These are phyloP conservation scores for Umimayanthus kanabou DNA, from an alignment of 92 coral and sea anemone genomes.

Conservation along the genomic window DNA sequence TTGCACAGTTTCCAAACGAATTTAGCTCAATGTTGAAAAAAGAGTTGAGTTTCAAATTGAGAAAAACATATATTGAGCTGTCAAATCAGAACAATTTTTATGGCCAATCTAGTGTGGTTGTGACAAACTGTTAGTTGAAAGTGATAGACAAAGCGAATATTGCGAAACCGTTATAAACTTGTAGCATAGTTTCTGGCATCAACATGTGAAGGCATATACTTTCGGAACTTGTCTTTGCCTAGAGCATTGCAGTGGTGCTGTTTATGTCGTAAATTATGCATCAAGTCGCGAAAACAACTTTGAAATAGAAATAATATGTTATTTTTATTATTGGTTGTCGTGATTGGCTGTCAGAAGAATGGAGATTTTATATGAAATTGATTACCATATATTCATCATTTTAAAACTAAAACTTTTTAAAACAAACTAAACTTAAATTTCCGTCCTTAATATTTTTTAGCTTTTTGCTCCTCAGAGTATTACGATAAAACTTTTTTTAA, in stretches of 20 bases:
- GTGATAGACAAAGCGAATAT: background rate
- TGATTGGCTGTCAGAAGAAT: slow-evolving; percentile 5
- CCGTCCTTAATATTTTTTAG: no score
- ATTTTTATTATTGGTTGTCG: background rate
- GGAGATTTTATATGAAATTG: background rate
- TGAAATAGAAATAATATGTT: background rate
- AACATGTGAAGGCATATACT: background rate
- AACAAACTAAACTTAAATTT: no score
- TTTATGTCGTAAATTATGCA: background rate
- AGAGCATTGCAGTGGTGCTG: background rate
- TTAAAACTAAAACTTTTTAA: no score
- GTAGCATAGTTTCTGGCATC: background rate
- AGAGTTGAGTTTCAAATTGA: background rate
- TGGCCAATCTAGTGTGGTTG: background rate
- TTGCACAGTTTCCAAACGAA: background rate
- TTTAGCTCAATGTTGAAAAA: background rate
- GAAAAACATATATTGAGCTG: background rate
- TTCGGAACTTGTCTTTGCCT: background rate
- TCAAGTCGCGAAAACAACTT: background rate
- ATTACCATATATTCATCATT: no score
- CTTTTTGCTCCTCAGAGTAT: no score
- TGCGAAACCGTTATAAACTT: background rate
- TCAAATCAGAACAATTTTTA: background rate
- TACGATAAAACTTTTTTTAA: no score
- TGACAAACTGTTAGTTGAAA: background rate